These are phyloP conservation scores for Seriola rivoliana DNA, from an alignment of 2,113 vertebrate genomes.

Conservation along the genomic window DNA sequence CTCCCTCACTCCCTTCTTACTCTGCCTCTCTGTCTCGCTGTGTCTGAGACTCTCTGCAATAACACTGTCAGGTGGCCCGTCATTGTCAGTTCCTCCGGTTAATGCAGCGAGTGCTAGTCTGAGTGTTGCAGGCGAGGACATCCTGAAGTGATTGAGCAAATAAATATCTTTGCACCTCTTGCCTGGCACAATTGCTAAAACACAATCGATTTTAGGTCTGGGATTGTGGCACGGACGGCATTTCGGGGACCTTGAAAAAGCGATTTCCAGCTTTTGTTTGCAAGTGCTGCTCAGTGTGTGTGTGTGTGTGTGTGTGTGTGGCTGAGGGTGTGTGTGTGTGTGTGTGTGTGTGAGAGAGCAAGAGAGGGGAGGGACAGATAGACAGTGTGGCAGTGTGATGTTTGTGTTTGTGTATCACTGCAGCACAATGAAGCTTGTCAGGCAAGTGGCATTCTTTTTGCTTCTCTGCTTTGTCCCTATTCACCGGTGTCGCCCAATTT, in stretches of 20 bases:
- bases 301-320: conserved; percentile 4
- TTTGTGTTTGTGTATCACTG: conserved; percentile 54
- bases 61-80: conserved; percentile 59
- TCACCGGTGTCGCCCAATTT: conserved; percentile 54
- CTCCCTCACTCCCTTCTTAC: conserved; percentile 25
- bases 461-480: conserved; percentile 58
- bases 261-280: conserved; percentile 62
- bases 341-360: conserved; percentile 9
- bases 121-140: conserved; percentile 40
- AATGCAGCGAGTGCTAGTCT: conserved; percentile 31
- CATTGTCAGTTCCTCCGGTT: conserved; percentile 16
- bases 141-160: conserved; percentile 54
- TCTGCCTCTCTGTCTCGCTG: conserved; percentile 30
- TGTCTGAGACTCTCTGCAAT: conserved; percentile 53
- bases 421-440: conserved; percentile 65
- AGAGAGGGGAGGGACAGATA: conserved; percentile 27
- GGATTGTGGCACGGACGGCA: conserved; percentile 17
- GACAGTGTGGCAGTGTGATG: conserved; percentile 43
- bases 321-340: neutral
- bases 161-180: conserved; percentile 48
- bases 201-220: conserved; percentile 35
- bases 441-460: conserved; percentile 51
- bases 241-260: conserved; percentile 55
- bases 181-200: conserved; percentile 35
- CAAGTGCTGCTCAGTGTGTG: conserved; percentile 1